A percentile compares a stretch with the other conserved stretches of the same genome.
phyloP scores from a whole-genome alignment of 1,140 invertebrate genomes.

The Hypothenemus hampei region DNA sequence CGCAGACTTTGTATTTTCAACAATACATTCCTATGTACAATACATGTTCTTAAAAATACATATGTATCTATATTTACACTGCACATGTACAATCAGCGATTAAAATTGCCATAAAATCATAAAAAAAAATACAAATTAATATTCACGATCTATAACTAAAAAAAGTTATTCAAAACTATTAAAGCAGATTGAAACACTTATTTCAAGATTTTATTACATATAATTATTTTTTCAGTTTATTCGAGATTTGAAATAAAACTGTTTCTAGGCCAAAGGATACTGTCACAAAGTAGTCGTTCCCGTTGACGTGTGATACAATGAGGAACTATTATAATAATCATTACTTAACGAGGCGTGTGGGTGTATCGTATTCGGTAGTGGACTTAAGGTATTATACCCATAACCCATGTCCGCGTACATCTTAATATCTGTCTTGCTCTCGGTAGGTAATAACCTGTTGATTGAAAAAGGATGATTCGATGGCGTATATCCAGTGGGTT shows the following conservation, averaged over 20 bases:
- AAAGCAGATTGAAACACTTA: too few species aligned
- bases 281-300: conserved; percentile 69
- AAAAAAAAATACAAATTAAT: too few species aligned
- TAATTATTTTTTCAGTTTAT: conserved; percentile 18
- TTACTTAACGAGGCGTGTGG: conserved; percentile 56
- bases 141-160: too few species aligned
- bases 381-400: conserved; percentile 57
- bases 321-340: conserved; percentile 75
- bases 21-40: too few species aligned
- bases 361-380: conserved; percentile 58
- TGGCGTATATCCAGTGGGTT: conserved; percentile 70
- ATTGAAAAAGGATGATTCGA: conserved; percentile 91
- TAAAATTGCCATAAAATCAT: too few species aligned
- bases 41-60: too few species aligned
- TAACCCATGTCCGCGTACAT: conserved; percentile 76
- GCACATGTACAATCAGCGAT: too few species aligned
- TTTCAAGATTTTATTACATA: not conserved
- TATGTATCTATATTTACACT: too few species aligned
- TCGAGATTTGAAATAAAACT: conserved; percentile 31
- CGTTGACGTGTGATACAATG: conserved; percentile 63
- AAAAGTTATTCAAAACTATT: too few species aligned
- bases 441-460: conserved; percentile 80
- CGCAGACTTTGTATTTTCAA: too few species aligned
- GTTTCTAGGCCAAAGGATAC: conserved; percentile 63
- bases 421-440: conserved; percentile 76